phyloP scores from a whole-genome alignment of 2,797 vertebrate species.

The Threskiornis aethiopicus region DNA sequence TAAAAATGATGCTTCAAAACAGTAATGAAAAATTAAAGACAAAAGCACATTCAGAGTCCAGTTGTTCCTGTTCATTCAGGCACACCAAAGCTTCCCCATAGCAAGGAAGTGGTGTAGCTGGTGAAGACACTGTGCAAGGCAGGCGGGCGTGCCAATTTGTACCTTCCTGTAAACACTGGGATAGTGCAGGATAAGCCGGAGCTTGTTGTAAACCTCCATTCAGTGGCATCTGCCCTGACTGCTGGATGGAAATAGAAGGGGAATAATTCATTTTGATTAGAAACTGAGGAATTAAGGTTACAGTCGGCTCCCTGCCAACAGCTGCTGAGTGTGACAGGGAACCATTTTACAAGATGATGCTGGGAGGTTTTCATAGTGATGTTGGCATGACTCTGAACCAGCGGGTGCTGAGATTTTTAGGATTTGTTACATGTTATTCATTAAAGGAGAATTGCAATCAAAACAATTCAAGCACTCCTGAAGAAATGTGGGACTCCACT shows the following conservation, averaged over 20 bases:
- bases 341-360: neutral
- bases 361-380: neutral
- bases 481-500: neutral
- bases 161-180: neutral
- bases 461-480: neutral
- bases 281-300: neutral
- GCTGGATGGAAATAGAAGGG: neutral
- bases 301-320: neutral
- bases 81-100: rapidly evolving
- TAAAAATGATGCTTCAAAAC: neutral
- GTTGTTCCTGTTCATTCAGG: neutral
- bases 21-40: neutral
- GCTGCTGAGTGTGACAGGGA: neutral
- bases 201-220: neutral
- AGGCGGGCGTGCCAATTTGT: no score
- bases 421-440: neutral
- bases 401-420: neutral
- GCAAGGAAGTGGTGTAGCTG: neutral
- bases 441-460: neutral
- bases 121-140: neutral
- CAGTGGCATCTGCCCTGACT: neutral
- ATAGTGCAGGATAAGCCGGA: neutral
- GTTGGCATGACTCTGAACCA: neutral
- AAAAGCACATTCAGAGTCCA: neutral
- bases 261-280: neutral